phyloP scores from a whole-genome alignment of 2,888 invertebrate species.

The Pimpla rufipes region DNA sequence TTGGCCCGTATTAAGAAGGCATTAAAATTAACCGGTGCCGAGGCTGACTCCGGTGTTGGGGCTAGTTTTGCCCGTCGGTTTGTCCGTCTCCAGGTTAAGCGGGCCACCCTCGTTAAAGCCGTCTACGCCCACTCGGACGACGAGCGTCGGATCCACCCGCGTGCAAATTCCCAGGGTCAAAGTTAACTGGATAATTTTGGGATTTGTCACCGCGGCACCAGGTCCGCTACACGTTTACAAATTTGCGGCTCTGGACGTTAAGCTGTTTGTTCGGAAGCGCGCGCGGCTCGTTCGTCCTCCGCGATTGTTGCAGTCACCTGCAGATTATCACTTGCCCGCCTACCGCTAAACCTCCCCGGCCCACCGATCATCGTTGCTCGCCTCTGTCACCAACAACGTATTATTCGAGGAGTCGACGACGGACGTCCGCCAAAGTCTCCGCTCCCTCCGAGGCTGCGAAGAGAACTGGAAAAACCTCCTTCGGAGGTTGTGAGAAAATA shows the following conservation, averaged over 20 bases:
- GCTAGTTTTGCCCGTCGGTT: slow-evolving; percentile 27
- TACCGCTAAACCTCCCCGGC: slow-evolving; percentile 56
- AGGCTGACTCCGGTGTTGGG: slow-evolving; percentile 53
- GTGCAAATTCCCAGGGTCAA: slow-evolving; percentile 68
- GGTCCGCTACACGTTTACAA: slow-evolving; percentile 80
- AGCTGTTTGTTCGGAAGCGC: slow-evolving; percentile 70
- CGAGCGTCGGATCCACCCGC: slow-evolving; percentile 7
- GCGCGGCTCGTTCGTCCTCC: slow-evolving; percentile 62
- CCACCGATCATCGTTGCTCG: slow-evolving; percentile 62
- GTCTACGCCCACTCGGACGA: slow-evolving; percentile 66
- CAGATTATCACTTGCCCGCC: slow-evolving; percentile 83
- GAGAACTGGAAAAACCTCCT: slow-evolving; percentile 38
- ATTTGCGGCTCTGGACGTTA: slow-evolving; percentile 79
- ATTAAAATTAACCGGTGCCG: slow-evolving; percentile 70
- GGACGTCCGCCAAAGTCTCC: slow-evolving; percentile 9
- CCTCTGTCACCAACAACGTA: slow-evolving; percentile 40
- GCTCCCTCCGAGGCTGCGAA: neutral
- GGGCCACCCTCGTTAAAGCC: slow-evolving; percentile 65
- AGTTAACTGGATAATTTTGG: slow-evolving; percentile 83
- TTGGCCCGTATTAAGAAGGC: slow-evolving; percentile 63
- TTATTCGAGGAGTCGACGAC: slow-evolving; percentile 41
- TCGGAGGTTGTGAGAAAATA: neutral
- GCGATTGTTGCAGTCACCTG: slow-evolving; percentile 81
- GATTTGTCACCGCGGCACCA: slow-evolving; percentile 74
- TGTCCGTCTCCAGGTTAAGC: slow-evolving; percentile 41